Evolutionary conservation across 2,797 vertebrate species (phyloP).

Genomic region (Scolopax rusticola): DNA sequence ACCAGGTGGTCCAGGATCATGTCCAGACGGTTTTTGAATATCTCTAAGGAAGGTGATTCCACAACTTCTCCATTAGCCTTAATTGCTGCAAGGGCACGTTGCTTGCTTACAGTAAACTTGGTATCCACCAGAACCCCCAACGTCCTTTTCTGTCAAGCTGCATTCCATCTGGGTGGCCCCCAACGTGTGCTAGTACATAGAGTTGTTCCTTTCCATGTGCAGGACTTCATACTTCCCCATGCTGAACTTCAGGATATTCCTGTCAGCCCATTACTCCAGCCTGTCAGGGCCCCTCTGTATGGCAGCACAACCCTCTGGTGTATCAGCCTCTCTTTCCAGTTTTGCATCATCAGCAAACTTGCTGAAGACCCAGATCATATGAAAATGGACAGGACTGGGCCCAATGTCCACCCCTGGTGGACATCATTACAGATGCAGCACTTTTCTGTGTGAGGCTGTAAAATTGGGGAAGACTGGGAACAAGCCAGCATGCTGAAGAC

Average conservation of each 20-base stretch:
- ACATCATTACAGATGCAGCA: background rate
- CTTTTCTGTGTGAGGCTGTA: background rate
- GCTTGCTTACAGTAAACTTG: background rate
- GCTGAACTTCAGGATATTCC: background rate
- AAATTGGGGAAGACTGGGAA: background rate
- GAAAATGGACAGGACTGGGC: background rate
- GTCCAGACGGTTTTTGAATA: background rate
- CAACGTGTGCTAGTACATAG: background rate
- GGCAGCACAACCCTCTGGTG: background rate
- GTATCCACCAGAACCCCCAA: background rate
- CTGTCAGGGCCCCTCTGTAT: background rate
- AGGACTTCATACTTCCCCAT: background rate
- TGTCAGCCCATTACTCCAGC: background rate
- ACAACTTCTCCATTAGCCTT: background rate
- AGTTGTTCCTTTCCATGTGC: accelerated
- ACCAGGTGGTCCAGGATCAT: background rate
- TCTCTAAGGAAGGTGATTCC: background rate
- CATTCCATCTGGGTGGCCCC: background rate
- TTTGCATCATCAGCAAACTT: background rate
- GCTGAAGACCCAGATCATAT: background rate
- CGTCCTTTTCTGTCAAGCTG: background rate
- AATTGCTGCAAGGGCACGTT: background rate
- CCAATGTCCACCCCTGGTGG: background rate
- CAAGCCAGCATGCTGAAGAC: background rate
- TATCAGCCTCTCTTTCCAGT: background rate